Evolutionary conservation across 2,888 invertebrate genomes (phyloP).

Genomic region (Drosophila quinaria): DNA sequence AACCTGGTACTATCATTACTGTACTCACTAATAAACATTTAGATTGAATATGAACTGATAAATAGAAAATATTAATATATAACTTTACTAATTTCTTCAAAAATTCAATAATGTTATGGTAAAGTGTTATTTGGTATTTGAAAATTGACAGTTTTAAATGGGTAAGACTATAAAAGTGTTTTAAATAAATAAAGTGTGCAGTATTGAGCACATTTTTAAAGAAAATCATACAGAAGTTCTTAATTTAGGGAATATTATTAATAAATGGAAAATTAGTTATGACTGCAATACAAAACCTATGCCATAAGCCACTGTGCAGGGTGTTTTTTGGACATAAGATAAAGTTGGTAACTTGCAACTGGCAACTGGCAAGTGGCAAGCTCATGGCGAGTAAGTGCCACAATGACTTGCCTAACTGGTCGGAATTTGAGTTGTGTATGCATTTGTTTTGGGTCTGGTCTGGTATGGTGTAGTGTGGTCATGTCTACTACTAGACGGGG

Average conservation of each 20-base stretch:
- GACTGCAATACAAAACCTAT: neutral
- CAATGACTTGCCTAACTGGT: conserved; percentile 74
- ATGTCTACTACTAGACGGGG: conserved; percentile 17
- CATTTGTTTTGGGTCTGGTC: conserved; percentile 6
- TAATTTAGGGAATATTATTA: neutral
- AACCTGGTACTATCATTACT: too few species aligned
- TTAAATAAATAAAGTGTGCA: too few species aligned
- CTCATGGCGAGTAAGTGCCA: conserved; percentile 66
- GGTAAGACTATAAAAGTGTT: too few species aligned
- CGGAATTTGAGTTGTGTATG: conserved; percentile 46
- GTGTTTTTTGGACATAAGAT: conserved; percentile 5
- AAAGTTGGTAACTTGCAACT: conserved; percentile 15
- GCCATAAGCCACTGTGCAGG: conserved; percentile 5
- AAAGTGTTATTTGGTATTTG: too few species aligned
- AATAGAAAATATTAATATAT: too few species aligned
- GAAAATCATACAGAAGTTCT: neutral
- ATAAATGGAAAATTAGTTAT: neutral
- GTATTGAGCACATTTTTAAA: neutral
- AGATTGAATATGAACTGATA: too few species aligned
- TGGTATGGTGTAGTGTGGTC: conserved; percentile 19
- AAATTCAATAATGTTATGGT: too few species aligned
- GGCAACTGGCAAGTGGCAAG: conserved; percentile 40
- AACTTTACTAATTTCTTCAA: too few species aligned
- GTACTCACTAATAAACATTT: too few species aligned
- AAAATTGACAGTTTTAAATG: too few species aligned